Conservation (phyloP, 2,797 vertebrate species). For the Botia kubotai region DNA sequence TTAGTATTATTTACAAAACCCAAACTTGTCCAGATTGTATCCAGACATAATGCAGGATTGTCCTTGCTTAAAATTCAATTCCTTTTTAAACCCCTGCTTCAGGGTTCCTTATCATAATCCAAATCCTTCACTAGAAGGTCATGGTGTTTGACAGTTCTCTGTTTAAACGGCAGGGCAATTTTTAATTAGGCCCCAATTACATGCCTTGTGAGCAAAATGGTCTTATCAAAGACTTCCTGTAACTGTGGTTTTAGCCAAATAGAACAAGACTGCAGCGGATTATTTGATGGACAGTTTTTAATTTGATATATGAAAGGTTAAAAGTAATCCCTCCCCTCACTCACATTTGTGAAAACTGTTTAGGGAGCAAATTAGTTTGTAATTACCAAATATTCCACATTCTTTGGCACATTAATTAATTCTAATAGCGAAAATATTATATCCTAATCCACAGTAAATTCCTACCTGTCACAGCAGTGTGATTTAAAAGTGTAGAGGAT, state of each 20-base stretch:
- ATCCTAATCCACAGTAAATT: slow-evolving; percentile 76
- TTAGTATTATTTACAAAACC: slow-evolving; percentile 8
- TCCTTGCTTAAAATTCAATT: slow-evolving; percentile 43
- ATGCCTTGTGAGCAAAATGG: slow-evolving; percentile 58
- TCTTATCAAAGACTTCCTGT: slow-evolving; percentile 55
- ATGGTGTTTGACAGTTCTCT: slow-evolving; percentile 55
- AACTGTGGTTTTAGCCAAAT: slow-evolving; percentile 61
- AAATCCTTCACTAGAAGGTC: slow-evolving; percentile 49
- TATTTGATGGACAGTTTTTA: slow-evolving; percentile 55
- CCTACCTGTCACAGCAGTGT: slow-evolving; percentile 73
- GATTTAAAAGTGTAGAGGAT: slow-evolving; percentile 54
- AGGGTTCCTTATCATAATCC: slow-evolving; percentile 39
- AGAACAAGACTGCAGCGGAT: slow-evolving; percentile 47
- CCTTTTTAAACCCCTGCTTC: slow-evolving; percentile 45
- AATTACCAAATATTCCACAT: slow-evolving; percentile 77
- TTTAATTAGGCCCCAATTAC: slow-evolving; percentile 62
- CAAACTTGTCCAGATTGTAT: slow-evolving; percentile 16
- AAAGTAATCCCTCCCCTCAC: slow-evolving; percentile 47
- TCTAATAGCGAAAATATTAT: slow-evolving; percentile 80
- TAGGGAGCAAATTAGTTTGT: slow-evolving; percentile 64
- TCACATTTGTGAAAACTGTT: slow-evolving; percentile 44
- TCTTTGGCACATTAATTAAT: slow-evolving; percentile 77
- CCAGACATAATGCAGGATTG: slow-evolving; percentile 17
- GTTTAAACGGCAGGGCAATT: slow-evolving; percentile 53
- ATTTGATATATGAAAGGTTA: slow-evolving; percentile 51